Conservation (phyloP, 2,888 invertebrate species). For the Lacanobia oleracea region DNA sequence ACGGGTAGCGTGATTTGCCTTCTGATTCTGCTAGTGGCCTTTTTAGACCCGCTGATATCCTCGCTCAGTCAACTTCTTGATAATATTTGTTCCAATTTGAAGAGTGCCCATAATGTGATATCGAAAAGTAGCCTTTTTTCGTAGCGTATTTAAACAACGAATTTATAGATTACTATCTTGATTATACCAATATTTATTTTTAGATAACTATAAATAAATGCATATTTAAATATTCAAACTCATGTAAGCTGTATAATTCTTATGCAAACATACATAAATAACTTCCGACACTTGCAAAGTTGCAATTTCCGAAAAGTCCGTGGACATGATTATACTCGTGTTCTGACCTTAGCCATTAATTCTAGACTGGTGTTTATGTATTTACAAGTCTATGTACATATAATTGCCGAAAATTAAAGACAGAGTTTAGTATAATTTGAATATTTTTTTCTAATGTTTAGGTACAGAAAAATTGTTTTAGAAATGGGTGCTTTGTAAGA, state of each 20-base stretch:
- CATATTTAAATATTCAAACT: neutral
- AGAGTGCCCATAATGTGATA: too few relatives aligned
- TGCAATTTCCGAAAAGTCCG: slow-evolving; percentile 23
- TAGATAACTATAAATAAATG: neutral
- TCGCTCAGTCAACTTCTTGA: too few relatives aligned
- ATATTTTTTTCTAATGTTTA: too few relatives aligned
- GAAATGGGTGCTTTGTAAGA: too few relatives aligned
- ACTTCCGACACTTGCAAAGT: slow-evolving; percentile 35
- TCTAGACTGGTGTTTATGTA: neutral
- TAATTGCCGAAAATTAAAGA: neutral
- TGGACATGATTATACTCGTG: slow-evolving; percentile 12
- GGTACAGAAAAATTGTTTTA: neutral
- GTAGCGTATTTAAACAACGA: too few relatives aligned
- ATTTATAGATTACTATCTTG: neutral
- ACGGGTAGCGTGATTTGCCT: too few relatives aligned
- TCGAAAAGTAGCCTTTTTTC: too few relatives aligned
- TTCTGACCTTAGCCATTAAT: slow-evolving; percentile 21
- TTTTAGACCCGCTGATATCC: too few relatives aligned
- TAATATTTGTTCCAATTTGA: too few relatives aligned
- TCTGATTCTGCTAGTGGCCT: too few relatives aligned
- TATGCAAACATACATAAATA: slow-evolving; percentile 1
- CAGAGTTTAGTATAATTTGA: neutral
- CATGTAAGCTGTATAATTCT: neutral
- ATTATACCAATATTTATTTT: slow-evolving; percentile 3
- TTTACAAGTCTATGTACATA: neutral